Conservation (phyloP, 2,888 invertebrate species). For the Athrips mouffetella region DNA sequence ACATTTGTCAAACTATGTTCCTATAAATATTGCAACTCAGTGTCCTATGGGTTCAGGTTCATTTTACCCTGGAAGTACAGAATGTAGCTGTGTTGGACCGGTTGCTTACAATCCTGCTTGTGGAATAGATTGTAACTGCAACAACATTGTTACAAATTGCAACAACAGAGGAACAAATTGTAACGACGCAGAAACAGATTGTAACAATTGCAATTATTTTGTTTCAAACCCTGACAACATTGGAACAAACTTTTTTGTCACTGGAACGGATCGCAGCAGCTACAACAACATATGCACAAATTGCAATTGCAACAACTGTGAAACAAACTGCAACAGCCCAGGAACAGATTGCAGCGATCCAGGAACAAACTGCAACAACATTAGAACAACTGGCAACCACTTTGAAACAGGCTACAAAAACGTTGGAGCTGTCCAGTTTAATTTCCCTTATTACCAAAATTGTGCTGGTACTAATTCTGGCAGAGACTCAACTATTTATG, state of each 20-base stretch:
- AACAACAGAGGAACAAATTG: background rate
- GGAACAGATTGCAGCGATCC: background rate
- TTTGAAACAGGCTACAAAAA: background rate
- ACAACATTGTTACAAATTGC: no score
- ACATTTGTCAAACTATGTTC: conserved; percentile 24
- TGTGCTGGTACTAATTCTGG: background rate
- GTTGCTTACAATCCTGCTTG: background rate
- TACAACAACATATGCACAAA: no score
- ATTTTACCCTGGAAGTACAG: background rate
- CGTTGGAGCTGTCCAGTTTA: background rate
- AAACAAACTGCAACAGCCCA: background rate
- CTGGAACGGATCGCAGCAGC: no score
- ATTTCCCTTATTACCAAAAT: background rate
- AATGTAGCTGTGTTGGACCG: background rate
- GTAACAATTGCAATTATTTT: no score
- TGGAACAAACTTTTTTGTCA: background rate
- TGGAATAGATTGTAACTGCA: background rate
- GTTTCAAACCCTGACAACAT: no score
- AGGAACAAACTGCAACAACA: background rate
- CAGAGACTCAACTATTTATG: background rate
- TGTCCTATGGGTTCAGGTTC: background rate
- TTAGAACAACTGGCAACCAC: background rate
- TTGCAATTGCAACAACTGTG: background rate
- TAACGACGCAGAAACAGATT: background rate
- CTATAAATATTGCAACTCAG: conserved; percentile 30